These are phyloP conservation scores for Homalodisca vitripennis DNA, from an alignment of 1,140 invertebrate genomes.

Conservation along the genomic window DNA sequence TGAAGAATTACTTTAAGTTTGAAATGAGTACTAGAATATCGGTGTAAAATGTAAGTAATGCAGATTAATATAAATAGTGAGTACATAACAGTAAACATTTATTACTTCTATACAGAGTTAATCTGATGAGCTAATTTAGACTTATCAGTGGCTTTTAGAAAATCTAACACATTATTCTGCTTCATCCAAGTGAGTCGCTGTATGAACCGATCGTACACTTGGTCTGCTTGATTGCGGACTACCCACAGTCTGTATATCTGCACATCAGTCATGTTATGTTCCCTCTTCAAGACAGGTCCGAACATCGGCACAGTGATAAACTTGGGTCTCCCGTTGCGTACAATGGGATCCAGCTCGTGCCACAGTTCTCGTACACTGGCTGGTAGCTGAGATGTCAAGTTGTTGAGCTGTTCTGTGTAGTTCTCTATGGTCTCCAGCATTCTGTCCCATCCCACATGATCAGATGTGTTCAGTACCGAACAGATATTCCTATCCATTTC, in stretches of 20 bases:
- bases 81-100: too few species aligned
- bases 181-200: neutral
- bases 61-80: too few species aligned
- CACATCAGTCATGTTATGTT: neutral
- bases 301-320: neutral
- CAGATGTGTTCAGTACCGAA: neutral
- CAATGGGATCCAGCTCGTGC: neutral
- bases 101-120: too few species aligned
- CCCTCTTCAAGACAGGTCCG: neutral
- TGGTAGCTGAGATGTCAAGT: neutral
- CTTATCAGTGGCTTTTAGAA: neutral
- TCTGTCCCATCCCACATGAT: neutral
- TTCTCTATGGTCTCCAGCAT: conserved; percentile 2
- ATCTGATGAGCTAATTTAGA: too few species aligned
- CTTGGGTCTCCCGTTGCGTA: neutral
- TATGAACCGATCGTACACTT: conserved; percentile 1
- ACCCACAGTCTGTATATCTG: neutral
- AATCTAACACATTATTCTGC: neutral
- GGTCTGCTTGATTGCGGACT: neutral
- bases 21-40: too few species aligned
- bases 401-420: neutral
- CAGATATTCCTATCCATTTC: neutral
- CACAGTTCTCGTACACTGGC: neutral
- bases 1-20: too few species aligned
- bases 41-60: too few species aligned